These are phyloP conservation scores for Geotrypetes seraphini DNA, from an alignment of 2,797 vertebrate genomes.

Conservation along the genomic window DNA sequence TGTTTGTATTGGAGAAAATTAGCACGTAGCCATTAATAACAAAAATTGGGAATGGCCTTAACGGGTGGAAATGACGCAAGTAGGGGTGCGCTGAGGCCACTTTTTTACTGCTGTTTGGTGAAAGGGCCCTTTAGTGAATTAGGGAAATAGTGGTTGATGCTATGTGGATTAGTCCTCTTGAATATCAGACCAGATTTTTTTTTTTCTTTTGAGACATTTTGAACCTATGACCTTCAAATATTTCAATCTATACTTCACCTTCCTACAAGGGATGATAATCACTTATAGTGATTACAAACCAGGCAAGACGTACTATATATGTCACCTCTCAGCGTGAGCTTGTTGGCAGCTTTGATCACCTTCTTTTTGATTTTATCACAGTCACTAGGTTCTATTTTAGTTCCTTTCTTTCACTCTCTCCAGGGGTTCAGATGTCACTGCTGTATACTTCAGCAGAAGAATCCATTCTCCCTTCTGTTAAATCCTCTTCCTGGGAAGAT, in stretches of 20 bases:
- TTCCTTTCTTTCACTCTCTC: constrained; percentile 28
- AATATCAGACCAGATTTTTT: background rate
- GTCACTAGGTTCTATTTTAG: constrained; percentile 41
- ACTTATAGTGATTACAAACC: constrained; percentile 28
- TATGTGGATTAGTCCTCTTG: too few relatives aligned
- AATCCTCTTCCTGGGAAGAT: constrained; percentile 45
- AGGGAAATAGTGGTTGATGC: too few relatives aligned
- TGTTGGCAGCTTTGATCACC: constrained; percentile 34
- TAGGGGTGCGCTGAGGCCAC: too few relatives aligned
- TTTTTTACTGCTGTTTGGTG: too few relatives aligned
- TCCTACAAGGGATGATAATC: constrained; percentile 26
- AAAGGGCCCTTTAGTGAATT: too few relatives aligned
- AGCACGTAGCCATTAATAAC: too few relatives aligned
- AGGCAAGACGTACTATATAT: constrained; percentile 25
- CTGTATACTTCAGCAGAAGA: constrained; percentile 51
- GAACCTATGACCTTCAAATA: constrained; percentile 9
- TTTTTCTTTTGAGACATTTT: constrained; percentile 8
- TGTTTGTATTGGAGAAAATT: too few relatives aligned
- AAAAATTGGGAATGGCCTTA: too few relatives aligned
- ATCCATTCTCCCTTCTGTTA: constrained; percentile 55
- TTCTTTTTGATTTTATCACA: constrained; percentile 48
- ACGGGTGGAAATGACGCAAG: too few relatives aligned
- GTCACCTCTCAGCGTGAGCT: constrained; percentile 35
- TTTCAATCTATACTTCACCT: constrained; percentile 10
- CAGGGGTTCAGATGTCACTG: constrained; percentile 45